phyloP scores from a whole-genome alignment of 1,140 invertebrate genomes.

The Prorops nasuta region DNA sequence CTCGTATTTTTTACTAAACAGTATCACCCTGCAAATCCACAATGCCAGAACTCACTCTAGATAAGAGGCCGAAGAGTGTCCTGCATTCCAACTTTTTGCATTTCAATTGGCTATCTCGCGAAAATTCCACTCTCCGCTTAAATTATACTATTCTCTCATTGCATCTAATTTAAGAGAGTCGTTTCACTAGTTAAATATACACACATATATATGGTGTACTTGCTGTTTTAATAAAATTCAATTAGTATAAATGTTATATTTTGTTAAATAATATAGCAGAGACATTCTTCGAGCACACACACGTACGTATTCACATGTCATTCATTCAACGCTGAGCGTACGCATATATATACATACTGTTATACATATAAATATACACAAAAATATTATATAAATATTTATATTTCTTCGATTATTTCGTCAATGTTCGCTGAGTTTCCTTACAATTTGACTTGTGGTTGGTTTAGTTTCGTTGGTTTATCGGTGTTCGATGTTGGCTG shows the following conservation, averaged over 20 bases:
- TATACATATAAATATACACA: slow-evolving; percentile 3
- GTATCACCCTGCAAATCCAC: slow-evolving; percentile 23
- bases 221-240: no score
- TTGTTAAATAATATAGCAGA: slow-evolving; percentile 12
- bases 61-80: slow-evolving; percentile 19
- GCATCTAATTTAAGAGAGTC: no score
- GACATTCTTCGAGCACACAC: slow-evolving; percentile 29
- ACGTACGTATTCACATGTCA: slow-evolving; percentile 31
- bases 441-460: slow-evolving; percentile 53
- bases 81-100: slow-evolving; percentile 2
- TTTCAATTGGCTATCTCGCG: no score
- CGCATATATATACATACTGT: slow-evolving; percentile 8
- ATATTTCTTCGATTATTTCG: slow-evolving; percentile 35
- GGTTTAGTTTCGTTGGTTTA: slow-evolving; percentile 53
- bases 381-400: slow-evolving; percentile 16
- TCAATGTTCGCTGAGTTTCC: slow-evolving; percentile 47
- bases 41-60: slow-evolving; percentile 4
- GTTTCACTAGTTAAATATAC: no score
- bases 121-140: not conserved
- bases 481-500: slow-evolving; percentile 55
- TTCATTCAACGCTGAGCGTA: not conserved
- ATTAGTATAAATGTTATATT: no score
- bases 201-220: no score
- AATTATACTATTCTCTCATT: not conserved
- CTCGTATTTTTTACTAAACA: slow-evolving; percentile 33